Conservation (phyloP, 2,888 invertebrate species). For the Amphiduros pacificus region DNA sequence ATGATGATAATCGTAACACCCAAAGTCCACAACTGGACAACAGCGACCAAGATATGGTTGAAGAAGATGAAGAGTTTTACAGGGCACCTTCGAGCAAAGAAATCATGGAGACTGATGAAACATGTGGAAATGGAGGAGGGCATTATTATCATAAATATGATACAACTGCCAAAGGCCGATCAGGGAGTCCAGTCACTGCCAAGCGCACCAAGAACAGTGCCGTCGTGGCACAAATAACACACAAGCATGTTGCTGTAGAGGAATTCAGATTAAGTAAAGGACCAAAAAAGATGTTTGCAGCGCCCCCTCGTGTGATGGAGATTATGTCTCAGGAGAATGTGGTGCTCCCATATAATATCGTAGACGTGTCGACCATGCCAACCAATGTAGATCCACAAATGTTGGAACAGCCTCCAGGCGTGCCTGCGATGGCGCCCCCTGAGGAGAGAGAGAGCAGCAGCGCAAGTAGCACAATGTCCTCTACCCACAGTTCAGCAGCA, state of each 20-base stretch:
- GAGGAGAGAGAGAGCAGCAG: background rate
- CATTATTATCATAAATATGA: background rate
- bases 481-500: background rate
- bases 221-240: background rate
- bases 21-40: too few species aligned
- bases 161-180: background rate
- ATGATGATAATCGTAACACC: background rate
- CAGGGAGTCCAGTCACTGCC: too few species aligned
- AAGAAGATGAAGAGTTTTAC: background rate
- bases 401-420: background rate
- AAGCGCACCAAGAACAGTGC: too few species aligned
- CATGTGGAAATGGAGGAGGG: too few species aligned
- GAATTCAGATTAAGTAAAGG: background rate
- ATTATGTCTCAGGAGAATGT: background rate
- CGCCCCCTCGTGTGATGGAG: background rate
- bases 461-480: background rate
- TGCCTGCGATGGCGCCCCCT: background rate
- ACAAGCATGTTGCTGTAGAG: background rate
- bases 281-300: background rate
- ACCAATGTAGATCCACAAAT: slow-evolving; percentile 1
- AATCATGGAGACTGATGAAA: background rate
- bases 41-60: background rate
- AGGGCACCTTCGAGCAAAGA: background rate
- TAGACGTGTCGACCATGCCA: slow-evolving; percentile 13
- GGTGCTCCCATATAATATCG: slow-evolving; percentile 15